Conservation (phyloP, 2,888 invertebrate genomes). For the Autographa pulchrina region DNA sequence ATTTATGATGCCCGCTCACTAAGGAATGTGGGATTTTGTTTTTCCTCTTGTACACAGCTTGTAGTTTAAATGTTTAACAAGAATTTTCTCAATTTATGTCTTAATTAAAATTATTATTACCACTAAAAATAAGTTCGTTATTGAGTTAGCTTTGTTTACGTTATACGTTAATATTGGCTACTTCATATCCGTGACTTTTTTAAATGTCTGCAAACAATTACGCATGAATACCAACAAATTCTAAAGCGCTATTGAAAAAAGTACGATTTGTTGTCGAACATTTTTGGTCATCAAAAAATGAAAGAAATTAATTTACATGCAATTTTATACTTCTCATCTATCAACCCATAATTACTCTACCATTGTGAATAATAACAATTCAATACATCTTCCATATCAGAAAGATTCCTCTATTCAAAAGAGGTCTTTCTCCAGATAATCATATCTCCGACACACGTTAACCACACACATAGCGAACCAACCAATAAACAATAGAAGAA, state of each 20-base stretch:
- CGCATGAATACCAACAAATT: no score
- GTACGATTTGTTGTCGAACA: no score
- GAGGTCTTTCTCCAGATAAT: slow-evolving; percentile 44
- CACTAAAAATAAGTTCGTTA: no score
- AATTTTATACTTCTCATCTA: background rate
- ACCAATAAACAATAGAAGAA: slow-evolving; percentile 83
- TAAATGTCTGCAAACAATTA: no score
- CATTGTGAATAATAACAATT: background rate
- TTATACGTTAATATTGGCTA: no score
- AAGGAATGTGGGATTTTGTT: slow-evolving; percentile 42
- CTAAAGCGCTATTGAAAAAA: no score
- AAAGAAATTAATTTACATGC: background rate
- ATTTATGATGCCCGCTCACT: slow-evolving; percentile 46
- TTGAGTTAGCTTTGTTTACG: no score
- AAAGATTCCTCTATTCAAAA: slow-evolving; percentile 33
- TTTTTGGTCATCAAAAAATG: background rate
- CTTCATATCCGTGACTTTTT: no score
- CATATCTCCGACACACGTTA: slow-evolving; percentile 50
- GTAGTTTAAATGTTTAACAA: background rate
- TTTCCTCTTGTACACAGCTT: slow-evolving; percentile 26
- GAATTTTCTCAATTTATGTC: background rate
- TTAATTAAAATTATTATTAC: no score
- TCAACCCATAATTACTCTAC: background rate
- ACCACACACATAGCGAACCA: slow-evolving; percentile 84
- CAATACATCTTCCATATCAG: background rate